Conservation (phyloP, 1,140 invertebrate genomes). For the Anoplophora glabripennis region DNA sequence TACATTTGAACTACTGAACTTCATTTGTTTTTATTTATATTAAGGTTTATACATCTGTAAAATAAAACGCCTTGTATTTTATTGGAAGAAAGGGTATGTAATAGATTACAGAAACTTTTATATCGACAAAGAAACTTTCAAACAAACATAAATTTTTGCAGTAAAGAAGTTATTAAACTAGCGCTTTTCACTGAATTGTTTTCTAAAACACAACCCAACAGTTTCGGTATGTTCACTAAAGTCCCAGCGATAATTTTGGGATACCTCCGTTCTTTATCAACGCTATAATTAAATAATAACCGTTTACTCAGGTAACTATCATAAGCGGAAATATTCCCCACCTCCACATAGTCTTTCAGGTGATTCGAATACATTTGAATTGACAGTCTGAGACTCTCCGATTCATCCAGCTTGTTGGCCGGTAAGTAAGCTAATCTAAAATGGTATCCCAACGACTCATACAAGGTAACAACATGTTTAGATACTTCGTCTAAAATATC, state of each 20-base stretch:
- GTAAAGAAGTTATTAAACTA: conserved; percentile 21
- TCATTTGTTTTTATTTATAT: too few relatives aligned
- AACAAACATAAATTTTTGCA: conserved; percentile 7
- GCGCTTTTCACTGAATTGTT: conserved; percentile 46
- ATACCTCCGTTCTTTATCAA: conserved; percentile 53
- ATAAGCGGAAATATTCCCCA: conserved; percentile 62
- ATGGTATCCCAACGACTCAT: conserved; percentile 59
- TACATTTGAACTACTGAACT: too few relatives aligned
- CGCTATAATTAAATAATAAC: conserved; percentile 58
- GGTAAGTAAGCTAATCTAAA: conserved; percentile 58
- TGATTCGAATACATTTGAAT: conserved; percentile 66
- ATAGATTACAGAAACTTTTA: too few relatives aligned
- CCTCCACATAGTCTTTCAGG: conserved; percentile 59
- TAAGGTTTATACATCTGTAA: too few relatives aligned
- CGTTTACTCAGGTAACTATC: conserved; percentile 67
- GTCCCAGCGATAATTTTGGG: conserved; percentile 61
- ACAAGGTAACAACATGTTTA: conserved; percentile 51
- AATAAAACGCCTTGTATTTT: too few relatives aligned
- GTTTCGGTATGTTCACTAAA: conserved; percentile 60
- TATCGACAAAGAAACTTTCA: background rate
- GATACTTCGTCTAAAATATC: conserved; percentile 50
- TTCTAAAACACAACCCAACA: conserved; percentile 65
- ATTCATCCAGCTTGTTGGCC: conserved; percentile 54
- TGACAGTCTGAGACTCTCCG: conserved; percentile 60
- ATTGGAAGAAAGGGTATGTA: too few relatives aligned